phyloP scores from a whole-genome alignment of 2,888 invertebrate genomes.

The Thymelicus sylvestris region DNA sequence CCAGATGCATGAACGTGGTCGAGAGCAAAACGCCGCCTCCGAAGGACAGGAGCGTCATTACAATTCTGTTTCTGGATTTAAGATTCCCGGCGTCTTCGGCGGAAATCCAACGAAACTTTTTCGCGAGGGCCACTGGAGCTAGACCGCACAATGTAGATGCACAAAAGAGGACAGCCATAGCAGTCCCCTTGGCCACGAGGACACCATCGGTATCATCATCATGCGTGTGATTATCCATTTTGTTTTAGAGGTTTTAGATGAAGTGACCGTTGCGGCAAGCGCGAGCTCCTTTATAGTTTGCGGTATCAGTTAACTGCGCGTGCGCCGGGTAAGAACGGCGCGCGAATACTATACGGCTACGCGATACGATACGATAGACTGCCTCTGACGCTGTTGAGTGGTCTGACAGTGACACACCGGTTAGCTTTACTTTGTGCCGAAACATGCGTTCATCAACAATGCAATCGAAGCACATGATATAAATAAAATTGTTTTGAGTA shows the following conservation, averaged over 20 bases:
- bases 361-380: constrained; percentile 12
- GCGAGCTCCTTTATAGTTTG: constrained; percentile 68
- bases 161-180: constrained; percentile 90
- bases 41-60: constrained; percentile 89
- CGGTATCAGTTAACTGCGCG: constrained; percentile 69
- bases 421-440: constrained; percentile 8
- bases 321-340: constrained; percentile 70
- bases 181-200: constrained; percentile 89
- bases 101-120: constrained; percentile 86
- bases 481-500: background rate
- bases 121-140: constrained; percentile 88
- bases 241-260: constrained; percentile 39
- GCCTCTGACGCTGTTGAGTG: background rate
- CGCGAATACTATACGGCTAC: constrained; percentile 61
- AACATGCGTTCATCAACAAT: background rate
- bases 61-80: constrained; percentile 77
- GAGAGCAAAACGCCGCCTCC: constrained; percentile 94
- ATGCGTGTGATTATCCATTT: constrained; percentile 47
- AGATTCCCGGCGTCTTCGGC: constrained; percentile 75
- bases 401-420: constrained; percentile 10
- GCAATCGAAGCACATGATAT: background rate
- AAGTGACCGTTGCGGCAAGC: constrained; percentile 55
- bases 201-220: constrained; percentile 71
- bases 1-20: constrained; percentile 92
- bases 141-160: constrained; percentile 91